Evolutionary conservation across 2,888 invertebrate species (phyloP).

Genomic region (Endomychus coccineus): DNA sequence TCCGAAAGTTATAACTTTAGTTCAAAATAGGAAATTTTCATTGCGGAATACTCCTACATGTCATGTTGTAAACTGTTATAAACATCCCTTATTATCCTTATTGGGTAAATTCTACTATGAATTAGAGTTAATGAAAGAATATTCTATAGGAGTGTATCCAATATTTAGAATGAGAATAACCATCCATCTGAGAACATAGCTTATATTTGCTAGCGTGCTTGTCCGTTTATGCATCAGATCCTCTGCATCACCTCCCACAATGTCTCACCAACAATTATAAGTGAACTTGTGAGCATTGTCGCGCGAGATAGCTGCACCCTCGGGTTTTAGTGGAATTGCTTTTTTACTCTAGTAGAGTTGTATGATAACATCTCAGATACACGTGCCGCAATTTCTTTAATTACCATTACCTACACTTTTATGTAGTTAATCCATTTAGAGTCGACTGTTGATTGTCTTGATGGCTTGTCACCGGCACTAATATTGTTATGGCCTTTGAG

Average conservation of each 20-base stretch:
- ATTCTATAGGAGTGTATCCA: too few species aligned
- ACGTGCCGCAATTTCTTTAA: constrained; percentile 37
- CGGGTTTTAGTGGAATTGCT: constrained; percentile 35
- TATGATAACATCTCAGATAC: constrained; percentile 14
- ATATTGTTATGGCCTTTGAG: constrained; percentile 7
- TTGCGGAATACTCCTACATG: too few species aligned
- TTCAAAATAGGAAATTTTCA: too few species aligned
- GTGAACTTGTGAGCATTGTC: constrained; percentile 32
- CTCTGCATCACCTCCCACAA: constrained; percentile 11
- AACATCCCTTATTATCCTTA: too few species aligned
- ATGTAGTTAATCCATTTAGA: constrained; percentile 39
- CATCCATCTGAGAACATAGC: too few species aligned
- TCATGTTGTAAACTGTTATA: too few species aligned
- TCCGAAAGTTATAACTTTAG: too few species aligned
- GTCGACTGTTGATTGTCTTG: constrained; percentile 27
- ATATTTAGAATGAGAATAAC: too few species aligned
- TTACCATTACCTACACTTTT: constrained; percentile 40
- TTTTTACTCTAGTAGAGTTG: constrained; percentile 24
- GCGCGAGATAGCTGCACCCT: constrained; percentile 27
- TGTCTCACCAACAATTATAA: constrained; percentile 34
- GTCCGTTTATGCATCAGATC: constrained; percentile 13
- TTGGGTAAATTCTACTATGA: too few species aligned
- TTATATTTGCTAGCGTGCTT: constrained; percentile 13
- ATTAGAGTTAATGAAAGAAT: too few species aligned
- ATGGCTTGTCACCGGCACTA: constrained; percentile 21